phyloP scores from a whole-genome alignment of 2,113 vertebrate species.

The Lepisosteus oculatus region DNA sequence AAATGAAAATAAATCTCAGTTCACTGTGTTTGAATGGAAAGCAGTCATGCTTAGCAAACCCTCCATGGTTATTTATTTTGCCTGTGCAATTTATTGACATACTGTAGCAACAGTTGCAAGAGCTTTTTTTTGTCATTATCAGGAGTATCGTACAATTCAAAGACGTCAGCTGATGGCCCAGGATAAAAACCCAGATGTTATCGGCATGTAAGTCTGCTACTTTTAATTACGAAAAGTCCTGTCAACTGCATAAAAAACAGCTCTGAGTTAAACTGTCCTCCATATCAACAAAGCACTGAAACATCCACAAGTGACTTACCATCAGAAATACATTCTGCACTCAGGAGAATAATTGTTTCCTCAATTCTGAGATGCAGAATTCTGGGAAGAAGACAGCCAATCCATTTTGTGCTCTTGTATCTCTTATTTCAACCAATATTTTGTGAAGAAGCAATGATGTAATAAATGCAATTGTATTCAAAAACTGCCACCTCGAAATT shows the following conservation, averaged over 20 bases:
- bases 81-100: not conserved
- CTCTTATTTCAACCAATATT: no score
- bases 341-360: not conserved
- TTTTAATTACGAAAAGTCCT: slow-evolving; percentile 4
- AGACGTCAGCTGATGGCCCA: no score
- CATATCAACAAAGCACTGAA: not conserved
- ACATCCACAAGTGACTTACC: not conserved
- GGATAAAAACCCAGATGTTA: not conserved
- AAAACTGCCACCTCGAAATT: no score
- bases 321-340: not conserved
- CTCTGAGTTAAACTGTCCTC: not conserved
- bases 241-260: not conserved
- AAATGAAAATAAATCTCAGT: no score
- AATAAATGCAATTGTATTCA: no score
- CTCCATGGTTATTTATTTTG: no score
- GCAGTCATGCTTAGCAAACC: no score
- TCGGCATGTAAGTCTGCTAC: not conserved
- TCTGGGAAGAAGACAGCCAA: not conserved
- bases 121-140: not conserved
- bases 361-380: not conserved
- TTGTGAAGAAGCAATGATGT: no score
- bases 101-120: not conserved
- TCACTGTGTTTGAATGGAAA: no score
- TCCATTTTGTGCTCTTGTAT: not conserved
- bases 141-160: not conserved